These are phyloP conservation scores for Pseudotriccus pelzelni DNA, from an alignment of 2,797 vertebrate genomes.

Conservation along the genomic window DNA sequence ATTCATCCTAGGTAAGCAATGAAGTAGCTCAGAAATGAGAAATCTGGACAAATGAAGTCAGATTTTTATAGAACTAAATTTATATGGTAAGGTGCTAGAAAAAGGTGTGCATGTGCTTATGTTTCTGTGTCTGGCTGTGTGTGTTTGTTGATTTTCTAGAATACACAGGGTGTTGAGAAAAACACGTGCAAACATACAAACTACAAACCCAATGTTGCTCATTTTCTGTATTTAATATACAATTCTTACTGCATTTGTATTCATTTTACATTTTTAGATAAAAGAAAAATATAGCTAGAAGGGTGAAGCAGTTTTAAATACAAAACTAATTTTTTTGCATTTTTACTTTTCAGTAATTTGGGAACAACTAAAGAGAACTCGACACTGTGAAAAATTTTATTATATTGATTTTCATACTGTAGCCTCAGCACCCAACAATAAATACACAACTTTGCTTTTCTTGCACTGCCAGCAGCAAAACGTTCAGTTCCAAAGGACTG, in stretches of 20 bases:
- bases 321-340: conserved; percentile 54
- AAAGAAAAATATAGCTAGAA: conserved; percentile 45
- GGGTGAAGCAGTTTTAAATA: conserved; percentile 66
- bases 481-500: conserved; percentile 75
- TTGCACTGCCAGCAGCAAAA: conserved; percentile 78
- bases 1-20: not conserved
- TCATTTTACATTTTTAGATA: conserved; percentile 62
- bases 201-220: conserved; percentile 22
- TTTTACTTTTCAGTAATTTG: conserved; percentile 61
- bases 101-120: not conserved
- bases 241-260: conserved; percentile 58
- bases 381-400: conserved; percentile 61
- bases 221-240: conserved; percentile 60
- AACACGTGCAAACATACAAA: conserved; percentile 23
- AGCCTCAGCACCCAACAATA: conserved; percentile 72
- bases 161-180: not conserved
- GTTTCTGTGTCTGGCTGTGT: not conserved
- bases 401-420: conserved; percentile 66
- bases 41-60: not conserved
- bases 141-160: not conserved
- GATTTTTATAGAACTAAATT: not conserved
- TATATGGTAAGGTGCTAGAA: not conserved
- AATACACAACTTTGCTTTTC: conserved; percentile 75
- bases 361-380: conserved; percentile 57
- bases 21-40: not conserved